Evolutionary conservation across 2,888 invertebrate genomes (phyloP).

Genomic region (Sicus ferrugineus): DNA sequence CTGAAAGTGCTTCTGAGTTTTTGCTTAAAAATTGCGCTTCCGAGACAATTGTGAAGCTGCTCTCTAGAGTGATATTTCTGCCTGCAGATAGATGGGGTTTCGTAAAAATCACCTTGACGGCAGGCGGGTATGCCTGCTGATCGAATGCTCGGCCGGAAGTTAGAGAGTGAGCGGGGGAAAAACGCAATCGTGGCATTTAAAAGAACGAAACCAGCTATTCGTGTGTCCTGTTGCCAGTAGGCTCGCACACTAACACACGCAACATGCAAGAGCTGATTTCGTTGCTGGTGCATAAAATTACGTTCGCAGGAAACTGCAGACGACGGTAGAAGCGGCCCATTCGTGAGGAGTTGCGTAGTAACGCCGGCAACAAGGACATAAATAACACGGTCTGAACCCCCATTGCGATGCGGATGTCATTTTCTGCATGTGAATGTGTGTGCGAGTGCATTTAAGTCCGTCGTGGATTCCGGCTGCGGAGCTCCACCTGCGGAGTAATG

Average conservation of each 20-base stretch:
- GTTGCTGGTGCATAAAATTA: conserved; percentile 26
- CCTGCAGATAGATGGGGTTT: not conserved
- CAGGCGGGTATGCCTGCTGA: not conserved
- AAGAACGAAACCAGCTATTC: conserved; percentile 21
- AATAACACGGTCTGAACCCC: conserved; percentile 14
- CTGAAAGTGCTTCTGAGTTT: too few relatives aligned
- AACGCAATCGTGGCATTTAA: conserved; percentile 27
- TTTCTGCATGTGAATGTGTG: conserved; percentile 22
- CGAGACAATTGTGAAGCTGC: too few relatives aligned
- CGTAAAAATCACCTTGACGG: not conserved
- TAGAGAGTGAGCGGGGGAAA: conserved; percentile 9
- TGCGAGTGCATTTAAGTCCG: conserved; percentile 12
- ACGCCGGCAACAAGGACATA: not conserved
- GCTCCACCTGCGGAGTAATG: not conserved
- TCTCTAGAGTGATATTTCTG: too few relatives aligned
- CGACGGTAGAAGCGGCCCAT: not conserved
- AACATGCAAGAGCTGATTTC: not conserved
- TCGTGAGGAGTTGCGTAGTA: too few relatives aligned
- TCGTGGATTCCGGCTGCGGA: not conserved
- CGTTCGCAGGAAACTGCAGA: conserved; percentile 12
- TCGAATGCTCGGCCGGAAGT: not conserved
- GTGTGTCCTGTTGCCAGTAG: conserved; percentile 12
- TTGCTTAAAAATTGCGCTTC: too few relatives aligned
- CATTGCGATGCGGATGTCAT: conserved; percentile 29
- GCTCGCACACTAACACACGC: conserved; percentile 10